Conservation (phyloP, 2,113 vertebrate genomes). For the Muntiacus reevesi region DNA sequence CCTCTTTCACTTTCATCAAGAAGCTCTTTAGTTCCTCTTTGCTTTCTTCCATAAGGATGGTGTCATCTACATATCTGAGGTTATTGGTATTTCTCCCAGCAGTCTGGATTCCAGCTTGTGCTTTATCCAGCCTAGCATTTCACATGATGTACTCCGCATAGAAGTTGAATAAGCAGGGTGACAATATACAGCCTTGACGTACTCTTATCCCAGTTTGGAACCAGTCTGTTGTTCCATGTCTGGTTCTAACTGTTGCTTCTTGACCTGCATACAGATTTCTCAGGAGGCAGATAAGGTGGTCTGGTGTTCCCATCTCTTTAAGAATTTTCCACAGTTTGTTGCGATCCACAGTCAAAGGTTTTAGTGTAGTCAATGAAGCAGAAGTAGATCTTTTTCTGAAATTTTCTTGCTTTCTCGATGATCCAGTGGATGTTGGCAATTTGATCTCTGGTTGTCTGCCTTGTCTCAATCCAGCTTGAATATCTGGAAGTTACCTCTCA, state of each 20-base stretch:
- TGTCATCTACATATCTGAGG: background rate
- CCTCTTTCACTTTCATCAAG: background rate
- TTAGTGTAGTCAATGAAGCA: background rate
- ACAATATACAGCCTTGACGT: background rate
- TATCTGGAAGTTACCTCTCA: background rate
- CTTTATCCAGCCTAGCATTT: background rate
- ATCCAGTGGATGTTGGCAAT: background rate
- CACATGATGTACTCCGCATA: background rate
- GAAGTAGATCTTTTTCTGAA: background rate
- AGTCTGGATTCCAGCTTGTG: background rate
- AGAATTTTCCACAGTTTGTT: background rate
- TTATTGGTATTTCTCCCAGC: background rate
- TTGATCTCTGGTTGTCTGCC: background rate
- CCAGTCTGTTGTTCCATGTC: background rate
- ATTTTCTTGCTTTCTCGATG: background rate
- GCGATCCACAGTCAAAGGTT: background rate
- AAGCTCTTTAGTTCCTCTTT: background rate
- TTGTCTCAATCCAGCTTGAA: background rate
- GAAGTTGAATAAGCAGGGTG: background rate
- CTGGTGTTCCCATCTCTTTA: background rate
- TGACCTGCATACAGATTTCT: background rate
- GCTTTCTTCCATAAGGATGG: background rate
- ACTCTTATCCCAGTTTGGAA: background rate
- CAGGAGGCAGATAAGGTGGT: background rate
- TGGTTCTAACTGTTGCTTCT: background rate